Conservation (phyloP, 2,113 vertebrate species). For the Mastomys coucha region DNA sequence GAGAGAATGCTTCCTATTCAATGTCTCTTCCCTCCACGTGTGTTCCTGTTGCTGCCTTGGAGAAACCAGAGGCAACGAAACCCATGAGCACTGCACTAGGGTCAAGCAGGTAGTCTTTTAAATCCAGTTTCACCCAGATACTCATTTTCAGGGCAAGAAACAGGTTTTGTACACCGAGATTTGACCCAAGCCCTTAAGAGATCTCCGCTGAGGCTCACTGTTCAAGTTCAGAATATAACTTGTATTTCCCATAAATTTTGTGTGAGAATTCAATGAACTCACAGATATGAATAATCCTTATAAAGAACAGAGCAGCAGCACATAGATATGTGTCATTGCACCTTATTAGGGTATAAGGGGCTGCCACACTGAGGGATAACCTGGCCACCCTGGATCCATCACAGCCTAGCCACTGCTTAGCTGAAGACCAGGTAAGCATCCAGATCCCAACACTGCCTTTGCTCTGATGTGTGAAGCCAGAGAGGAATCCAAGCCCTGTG, state of each 20-base stretch:
- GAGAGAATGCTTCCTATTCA: background rate
- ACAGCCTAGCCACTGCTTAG: background rate
- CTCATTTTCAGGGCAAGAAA: background rate
- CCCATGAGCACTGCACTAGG: background rate
- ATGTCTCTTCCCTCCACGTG: background rate
- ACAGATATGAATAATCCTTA: background rate
- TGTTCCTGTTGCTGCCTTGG: background rate
- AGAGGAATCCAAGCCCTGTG: background rate
- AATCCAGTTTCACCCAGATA: background rate
- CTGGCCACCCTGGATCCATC: background rate
- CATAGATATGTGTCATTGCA: background rate
- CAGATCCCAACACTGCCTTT: background rate
- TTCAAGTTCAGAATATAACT: background rate
- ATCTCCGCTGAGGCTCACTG: background rate
- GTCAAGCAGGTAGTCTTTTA: background rate
- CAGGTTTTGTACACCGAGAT: background rate
- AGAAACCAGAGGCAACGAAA: constrained; percentile 8
- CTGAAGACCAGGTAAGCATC: background rate
- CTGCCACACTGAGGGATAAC: background rate
- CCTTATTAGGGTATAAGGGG: background rate
- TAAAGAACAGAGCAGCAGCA: background rate
- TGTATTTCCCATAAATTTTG: background rate
- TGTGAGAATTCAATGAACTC: background rate
- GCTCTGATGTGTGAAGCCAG: background rate
- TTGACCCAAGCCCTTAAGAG: background rate